phyloP scores from a whole-genome alignment of 2,888 invertebrate genomes.

The Phrixothrix hirtus region DNA sequence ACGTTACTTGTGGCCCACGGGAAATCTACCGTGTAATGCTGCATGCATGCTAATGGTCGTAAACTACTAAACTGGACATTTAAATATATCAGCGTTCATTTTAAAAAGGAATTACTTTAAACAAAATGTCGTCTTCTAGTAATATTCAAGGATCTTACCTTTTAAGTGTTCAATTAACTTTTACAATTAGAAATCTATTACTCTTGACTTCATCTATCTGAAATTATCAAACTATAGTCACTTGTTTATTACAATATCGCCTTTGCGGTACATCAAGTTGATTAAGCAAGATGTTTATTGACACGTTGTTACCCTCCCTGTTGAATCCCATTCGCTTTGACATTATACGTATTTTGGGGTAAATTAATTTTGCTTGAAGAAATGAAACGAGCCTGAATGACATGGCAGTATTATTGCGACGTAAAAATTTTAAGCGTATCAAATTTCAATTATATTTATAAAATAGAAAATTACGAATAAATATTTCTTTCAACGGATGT shows the following conservation, averaged over 20 bases:
- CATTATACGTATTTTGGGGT: slow-evolving; percentile 6
- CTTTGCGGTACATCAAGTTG: slow-evolving; percentile 3
- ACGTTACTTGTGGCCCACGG: slow-evolving; percentile 39
- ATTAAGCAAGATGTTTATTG: slow-evolving; percentile 21
- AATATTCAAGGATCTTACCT: no score
- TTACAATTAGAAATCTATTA: no score
- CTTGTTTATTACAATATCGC: slow-evolving; percentile 6
- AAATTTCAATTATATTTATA: no score
- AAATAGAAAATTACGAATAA: no score
- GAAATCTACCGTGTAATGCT: slow-evolving; percentile 39
- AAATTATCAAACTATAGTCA: no score
- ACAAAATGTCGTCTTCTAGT: no score
- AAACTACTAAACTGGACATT: no score
- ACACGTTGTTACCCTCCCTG: slow-evolving; percentile 10
- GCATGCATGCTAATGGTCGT: slow-evolving; percentile 28
- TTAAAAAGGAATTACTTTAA: no score
- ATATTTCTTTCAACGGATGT: no score
- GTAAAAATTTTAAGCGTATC: slow-evolving; percentile 12
- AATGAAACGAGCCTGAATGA: slow-evolving; percentile 9
- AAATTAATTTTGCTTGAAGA: slow-evolving; percentile 15
- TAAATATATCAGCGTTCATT: no score
- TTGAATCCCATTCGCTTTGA: slow-evolving; percentile 11
- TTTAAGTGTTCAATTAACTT: no score
- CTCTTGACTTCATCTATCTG: no score
- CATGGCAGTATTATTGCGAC: slow-evolving; percentile 11